These are phyloP conservation scores for Peucedramus taeniatus DNA, from an alignment of 2,113 vertebrate species.

Conservation along the genomic window DNA sequence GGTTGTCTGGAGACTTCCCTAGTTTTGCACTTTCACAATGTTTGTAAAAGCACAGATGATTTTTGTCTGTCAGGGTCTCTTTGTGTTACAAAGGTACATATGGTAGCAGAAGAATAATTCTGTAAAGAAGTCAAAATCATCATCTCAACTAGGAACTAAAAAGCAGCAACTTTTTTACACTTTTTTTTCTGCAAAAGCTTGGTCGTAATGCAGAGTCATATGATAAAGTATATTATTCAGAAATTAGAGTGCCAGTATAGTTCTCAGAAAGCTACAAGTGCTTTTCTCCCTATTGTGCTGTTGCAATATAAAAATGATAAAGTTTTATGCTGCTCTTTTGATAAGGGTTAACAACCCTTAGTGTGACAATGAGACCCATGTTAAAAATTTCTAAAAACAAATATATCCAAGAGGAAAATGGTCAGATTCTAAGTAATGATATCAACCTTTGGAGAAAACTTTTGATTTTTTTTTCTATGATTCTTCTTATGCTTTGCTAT, in stretches of 20 bases:
- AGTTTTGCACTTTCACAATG: background rate
- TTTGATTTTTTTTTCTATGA: background rate
- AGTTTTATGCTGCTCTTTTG: background rate
- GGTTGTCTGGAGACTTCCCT: background rate
- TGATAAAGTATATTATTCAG: background rate
- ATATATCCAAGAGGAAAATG: background rate
- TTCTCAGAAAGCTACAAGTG: background rate
- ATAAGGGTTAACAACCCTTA: background rate
- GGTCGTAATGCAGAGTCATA: background rate
- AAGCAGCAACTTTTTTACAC: background rate
- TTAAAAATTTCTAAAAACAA: background rate
- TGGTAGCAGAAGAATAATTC: background rate
- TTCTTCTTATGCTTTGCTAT: background rate
- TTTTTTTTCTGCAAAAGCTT: background rate
- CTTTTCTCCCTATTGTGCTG: background rate
- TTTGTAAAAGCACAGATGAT: background rate
- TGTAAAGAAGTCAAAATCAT: background rate
- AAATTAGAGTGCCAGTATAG: background rate
- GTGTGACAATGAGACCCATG: background rate
- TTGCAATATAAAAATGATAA: background rate
- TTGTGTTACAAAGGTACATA: background rate
- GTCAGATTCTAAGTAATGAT: background rate
- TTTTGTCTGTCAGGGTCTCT: constrained; percentile 2
- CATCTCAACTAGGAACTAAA: background rate
- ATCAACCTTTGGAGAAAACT: background rate